These are phyloP conservation scores for Mormyrus proboscirostris DNA, from an alignment of 2,797 vertebrate genomes.

Conservation along the genomic window DNA sequence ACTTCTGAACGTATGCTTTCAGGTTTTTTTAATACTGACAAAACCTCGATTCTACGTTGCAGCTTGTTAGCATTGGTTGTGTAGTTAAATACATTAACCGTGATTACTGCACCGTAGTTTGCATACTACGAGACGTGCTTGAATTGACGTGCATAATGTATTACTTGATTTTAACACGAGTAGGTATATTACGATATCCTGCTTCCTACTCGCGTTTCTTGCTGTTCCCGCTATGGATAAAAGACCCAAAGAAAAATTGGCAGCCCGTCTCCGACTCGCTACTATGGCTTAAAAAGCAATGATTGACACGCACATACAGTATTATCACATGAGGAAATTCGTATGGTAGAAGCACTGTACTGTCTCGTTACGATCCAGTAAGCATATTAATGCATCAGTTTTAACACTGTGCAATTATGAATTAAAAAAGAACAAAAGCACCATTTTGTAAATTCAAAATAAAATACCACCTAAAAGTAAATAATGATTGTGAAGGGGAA, in stretches of 20 bases:
- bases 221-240: not conserved
- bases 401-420: not conserved
- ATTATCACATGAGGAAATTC: not conserved
- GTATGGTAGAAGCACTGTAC: not conserved
- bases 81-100: not conserved
- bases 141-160: not conserved
- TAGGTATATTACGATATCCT: not conserved
- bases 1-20: not conserved
- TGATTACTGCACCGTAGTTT: not conserved
- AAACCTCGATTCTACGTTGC: not conserved
- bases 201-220: not conserved
- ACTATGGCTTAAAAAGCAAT: not conserved
- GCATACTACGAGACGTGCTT: not conserved
- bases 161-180: not conserved
- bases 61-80: not conserved
- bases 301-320: not conserved
- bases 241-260: not conserved
- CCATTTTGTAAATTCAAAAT: not conserved
- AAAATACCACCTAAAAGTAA: not conserved
- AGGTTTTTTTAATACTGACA: not conserved
- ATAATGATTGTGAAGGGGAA: not conserved
- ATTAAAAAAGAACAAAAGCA: not conserved
- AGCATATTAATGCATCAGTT: not conserved
- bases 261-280: not conserved
- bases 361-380: not conserved